Percentiles rank a stretch among this genome's conserved stretches.
Evolutionary conservation across 1,140 invertebrate species (phyloP).

Genomic region (Zaprionus nigranus): DNA sequence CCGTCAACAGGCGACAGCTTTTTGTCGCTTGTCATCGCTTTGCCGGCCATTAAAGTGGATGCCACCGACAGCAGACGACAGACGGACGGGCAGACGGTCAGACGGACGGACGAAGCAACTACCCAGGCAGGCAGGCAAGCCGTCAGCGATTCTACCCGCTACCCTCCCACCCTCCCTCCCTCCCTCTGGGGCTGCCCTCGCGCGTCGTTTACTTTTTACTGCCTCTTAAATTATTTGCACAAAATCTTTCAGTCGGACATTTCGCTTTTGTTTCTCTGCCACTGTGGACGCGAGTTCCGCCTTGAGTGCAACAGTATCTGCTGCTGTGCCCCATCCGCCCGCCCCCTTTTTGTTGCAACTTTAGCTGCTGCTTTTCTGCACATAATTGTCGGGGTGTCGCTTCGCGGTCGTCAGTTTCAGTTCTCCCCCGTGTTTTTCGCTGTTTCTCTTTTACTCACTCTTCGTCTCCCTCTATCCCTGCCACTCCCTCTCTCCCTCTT

Average conservation of each 20-base stretch:
- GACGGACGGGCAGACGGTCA: too few relatives aligned
- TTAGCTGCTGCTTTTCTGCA: slow-evolving; percentile 28
- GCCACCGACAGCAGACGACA: not conserved
- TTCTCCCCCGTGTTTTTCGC: too few relatives aligned
- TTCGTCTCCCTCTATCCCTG: not conserved
- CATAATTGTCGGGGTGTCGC: slow-evolving; percentile 55
- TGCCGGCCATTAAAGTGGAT: slow-evolving; percentile 54
- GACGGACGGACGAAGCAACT: not conserved
- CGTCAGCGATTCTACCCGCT: too few relatives aligned
- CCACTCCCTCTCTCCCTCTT: not conserved
- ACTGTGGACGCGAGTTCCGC: not conserved
- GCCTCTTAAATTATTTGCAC: slow-evolving; percentile 72
- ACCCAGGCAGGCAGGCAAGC: too few relatives aligned
- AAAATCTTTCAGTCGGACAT: slow-evolving; percentile 67
- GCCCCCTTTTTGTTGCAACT: slow-evolving; percentile 37
- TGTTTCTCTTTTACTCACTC: too few relatives aligned
- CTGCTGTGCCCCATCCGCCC: slow-evolving; percentile 29
- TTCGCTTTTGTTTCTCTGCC: slow-evolving; percentile 33
- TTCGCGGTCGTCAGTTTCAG: slow-evolving; percentile 32
- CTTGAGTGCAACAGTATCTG: slow-evolving; percentile 31
- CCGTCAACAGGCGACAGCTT: slow-evolving; percentile 51
- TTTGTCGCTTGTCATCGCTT: slow-evolving; percentile 66
- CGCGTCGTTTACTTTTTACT: slow-evolving; percentile 55
- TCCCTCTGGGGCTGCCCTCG: not conserved
- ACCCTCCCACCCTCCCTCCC: not conserved